phyloP scores from a whole-genome alignment of 1,140 invertebrate genomes.

The Macrocentrus cingulum region DNA sequence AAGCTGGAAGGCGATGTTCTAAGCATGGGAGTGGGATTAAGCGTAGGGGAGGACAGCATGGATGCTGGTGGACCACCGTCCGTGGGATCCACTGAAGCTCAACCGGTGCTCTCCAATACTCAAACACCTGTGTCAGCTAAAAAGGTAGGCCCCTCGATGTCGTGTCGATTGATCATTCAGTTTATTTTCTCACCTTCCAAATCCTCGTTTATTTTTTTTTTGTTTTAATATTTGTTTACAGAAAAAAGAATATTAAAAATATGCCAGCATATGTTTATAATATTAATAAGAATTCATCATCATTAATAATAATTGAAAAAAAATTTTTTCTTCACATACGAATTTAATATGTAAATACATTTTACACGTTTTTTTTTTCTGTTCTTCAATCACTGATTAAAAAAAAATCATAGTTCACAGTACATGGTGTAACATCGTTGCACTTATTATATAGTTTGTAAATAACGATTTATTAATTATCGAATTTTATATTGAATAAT shows the following conservation, averaged over 20 bases:
- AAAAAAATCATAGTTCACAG: no score
- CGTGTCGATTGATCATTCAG: constrained; percentile 35
- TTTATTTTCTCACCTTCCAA: constrained; percentile 27
- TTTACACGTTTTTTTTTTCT: no score
- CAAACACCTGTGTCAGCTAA: constrained; percentile 63
- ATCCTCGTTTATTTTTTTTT: constrained; percentile 20
- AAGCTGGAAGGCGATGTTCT: constrained; percentile 63
- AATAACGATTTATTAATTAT: no score
- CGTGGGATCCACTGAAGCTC: constrained; percentile 69
- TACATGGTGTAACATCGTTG: no score
- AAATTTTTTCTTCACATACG: no score
- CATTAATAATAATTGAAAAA: no score
- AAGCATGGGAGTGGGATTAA: constrained; percentile 52
- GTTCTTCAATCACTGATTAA: no score
- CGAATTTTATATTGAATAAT: no score
- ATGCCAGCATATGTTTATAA: constrained; percentile 56
- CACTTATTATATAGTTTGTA: no score
- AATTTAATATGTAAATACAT: no score
- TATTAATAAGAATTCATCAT: constrained; percentile 31
- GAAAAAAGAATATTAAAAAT: no score
- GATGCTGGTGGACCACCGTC: constrained; percentile 70
- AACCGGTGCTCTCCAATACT: constrained; percentile 57
- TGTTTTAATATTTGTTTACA: constrained; percentile 36
- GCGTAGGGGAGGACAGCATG: constrained; percentile 58
- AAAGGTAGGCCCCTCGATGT: constrained; percentile 52